These are phyloP conservation scores for Drosophila asahinai DNA, from an alignment of 1,140 invertebrate genomes.

Conservation along the genomic window DNA sequence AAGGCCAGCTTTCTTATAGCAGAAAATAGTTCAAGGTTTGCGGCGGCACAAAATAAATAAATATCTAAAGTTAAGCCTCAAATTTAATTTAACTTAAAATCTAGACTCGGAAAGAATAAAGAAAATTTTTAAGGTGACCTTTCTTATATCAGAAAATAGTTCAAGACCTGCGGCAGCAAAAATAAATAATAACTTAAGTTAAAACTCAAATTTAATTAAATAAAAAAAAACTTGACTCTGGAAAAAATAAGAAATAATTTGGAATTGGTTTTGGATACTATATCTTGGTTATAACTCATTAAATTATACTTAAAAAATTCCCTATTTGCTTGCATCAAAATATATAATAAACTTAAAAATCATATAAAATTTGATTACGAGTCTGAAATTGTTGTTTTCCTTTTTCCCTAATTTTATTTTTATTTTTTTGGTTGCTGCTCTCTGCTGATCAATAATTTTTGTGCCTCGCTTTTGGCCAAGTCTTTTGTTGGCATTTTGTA, in stretches of 20 bases:
- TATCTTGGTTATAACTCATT: no score
- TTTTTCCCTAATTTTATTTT: conserved; percentile 10
- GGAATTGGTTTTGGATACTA: no score
- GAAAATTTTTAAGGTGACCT: not conserved
- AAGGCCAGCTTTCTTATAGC: not conserved
- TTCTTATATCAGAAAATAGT: not conserved
- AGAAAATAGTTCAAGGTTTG: conserved; percentile 7
- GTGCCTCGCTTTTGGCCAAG: conserved; percentile 7
- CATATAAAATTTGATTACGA: conserved; percentile 16
- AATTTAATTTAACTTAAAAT: no score
- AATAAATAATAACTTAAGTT: no score
- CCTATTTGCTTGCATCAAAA: conserved; percentile 3
- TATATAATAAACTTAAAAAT: not conserved
- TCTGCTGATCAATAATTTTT: conserved; percentile 25
- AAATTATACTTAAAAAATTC: no score
- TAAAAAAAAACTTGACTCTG: no score
- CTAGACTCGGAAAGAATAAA: no score
- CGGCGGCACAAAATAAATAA: no score
- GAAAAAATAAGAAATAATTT: no score
- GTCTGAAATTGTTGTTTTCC: conserved; percentile 16
- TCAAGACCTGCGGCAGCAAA: not conserved
- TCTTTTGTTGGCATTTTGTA: conserved; percentile 73
- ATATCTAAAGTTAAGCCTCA: not conserved
- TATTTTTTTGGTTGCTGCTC: not conserved
- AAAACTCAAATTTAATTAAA: no score